Percentiles rank a stretch among this genome's conserved stretches.
phyloP scores from a whole-genome alignment of 2,113 vertebrate species.

The Atlantisia rogersi region DNA sequence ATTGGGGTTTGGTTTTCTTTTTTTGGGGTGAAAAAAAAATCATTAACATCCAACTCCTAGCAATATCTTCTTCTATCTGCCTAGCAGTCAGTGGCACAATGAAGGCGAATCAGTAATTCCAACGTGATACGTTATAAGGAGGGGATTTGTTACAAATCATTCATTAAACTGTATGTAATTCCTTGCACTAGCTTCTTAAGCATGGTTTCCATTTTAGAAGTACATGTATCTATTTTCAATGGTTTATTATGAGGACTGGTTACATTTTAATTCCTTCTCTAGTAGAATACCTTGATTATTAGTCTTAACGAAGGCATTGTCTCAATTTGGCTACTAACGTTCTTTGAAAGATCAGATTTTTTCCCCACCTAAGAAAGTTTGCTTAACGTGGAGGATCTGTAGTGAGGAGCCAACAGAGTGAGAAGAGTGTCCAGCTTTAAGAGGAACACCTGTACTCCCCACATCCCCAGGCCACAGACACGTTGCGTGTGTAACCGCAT shows the following conservation, averaged over 20 bases:
- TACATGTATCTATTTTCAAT: conserved; percentile 56
- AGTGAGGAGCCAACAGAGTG: background rate
- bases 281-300: background rate
- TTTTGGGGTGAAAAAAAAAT: background rate
- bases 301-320: background rate
- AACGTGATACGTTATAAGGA: background rate
- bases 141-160: conserved; percentile 8
- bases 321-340: background rate
- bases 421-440: background rate
- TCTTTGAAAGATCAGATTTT: background rate
- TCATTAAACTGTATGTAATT: background rate
- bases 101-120: background rate
- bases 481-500: background rate
- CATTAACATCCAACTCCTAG: background rate
- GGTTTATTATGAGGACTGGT: conserved; percentile 52
- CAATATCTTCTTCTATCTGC: background rate
- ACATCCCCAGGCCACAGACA: background rate
- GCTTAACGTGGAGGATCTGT: background rate
- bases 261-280: conserved; percentile 52
- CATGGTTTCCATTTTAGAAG: conserved; percentile 9
- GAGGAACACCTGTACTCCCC: conserved; percentile 2
- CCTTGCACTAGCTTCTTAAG: conserved; percentile 54
- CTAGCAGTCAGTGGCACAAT: background rate
- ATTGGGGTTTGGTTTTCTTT: background rate
- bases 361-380: background rate